phyloP scores from a whole-genome alignment of 2,113 vertebrate genomes.

The Scatophagus argus region DNA sequence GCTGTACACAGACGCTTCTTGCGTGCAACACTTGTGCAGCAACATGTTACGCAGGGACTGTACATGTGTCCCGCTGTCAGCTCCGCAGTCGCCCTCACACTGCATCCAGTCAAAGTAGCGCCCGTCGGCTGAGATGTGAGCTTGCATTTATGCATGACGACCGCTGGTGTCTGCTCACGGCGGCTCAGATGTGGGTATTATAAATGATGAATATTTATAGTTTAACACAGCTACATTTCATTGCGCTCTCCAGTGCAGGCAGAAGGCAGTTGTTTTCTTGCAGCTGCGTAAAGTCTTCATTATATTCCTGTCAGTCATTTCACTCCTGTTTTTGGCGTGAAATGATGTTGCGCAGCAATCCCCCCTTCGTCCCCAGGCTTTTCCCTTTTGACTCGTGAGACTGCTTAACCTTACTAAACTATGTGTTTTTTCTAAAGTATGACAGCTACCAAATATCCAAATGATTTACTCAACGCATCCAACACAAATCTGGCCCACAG shows the following conservation, averaged over 20 bases:
- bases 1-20: conserved; percentile 12
- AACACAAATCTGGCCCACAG: not conserved
- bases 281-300: conserved; percentile 55
- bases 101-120: conserved; percentile 45
- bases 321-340: conserved; percentile 46
- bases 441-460: conserved; percentile 47
- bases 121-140: conserved; percentile 39
- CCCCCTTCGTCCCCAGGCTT: not conserved
- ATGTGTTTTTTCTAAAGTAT: conserved; percentile 4
- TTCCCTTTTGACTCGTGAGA: conserved; percentile 28
- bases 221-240: conserved; percentile 26
- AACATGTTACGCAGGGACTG: not conserved
- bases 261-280: conserved; percentile 26
- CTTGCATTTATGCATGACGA: conserved; percentile 20
- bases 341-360: conserved; percentile 22
- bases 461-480: conserved; percentile 29
- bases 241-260: not conserved
- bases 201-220: conserved; percentile 44
- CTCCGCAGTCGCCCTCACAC: conserved; percentile 14
- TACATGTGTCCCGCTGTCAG: conserved; percentile 29
- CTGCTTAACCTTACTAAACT: conserved; percentile 14
- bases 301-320: conserved; percentile 55
- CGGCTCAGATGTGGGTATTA: not conserved
- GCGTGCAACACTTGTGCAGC: conserved; percentile 28
- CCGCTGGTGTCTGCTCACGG: conserved; percentile 33